phyloP scores from a whole-genome alignment of 2,113 vertebrate species.

The Ploceus nigricollis region DNA sequence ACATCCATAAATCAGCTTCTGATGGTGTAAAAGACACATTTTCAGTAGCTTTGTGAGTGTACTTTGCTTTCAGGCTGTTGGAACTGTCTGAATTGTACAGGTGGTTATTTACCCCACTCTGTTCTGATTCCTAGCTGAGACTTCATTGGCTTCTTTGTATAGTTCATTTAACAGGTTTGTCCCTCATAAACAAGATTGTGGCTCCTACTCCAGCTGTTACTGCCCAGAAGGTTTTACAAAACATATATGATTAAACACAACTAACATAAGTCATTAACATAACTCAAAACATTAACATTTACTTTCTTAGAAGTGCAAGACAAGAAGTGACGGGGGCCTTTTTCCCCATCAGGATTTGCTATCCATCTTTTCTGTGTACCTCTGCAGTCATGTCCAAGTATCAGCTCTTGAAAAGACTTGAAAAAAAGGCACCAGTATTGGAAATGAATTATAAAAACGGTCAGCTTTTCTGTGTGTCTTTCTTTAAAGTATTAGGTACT shows the following conservation, averaged over 20 bases:
- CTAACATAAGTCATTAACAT: neutral
- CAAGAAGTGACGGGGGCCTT: neutral
- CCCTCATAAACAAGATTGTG: neutral
- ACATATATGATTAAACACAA: neutral
- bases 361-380: neutral
- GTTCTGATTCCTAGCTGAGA: neutral
- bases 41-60: neutral
- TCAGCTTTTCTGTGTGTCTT: neutral
- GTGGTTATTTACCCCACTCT: neutral
- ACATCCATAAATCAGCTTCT: neutral
- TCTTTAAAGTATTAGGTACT: neutral
- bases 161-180: neutral
- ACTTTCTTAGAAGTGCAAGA: neutral
- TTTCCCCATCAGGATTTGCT: neutral
- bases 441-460: conserved; percentile 10
- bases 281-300: neutral
- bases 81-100: neutral
- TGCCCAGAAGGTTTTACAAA: neutral
- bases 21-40: neutral
- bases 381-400: neutral
- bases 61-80: neutral
- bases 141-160: neutral
- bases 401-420: neutral
- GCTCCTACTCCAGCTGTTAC: neutral
- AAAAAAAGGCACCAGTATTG: neutral